Evolutionary conservation across 2,797 vertebrate genomes (phyloP).

Genomic region (Eidolon dupreanum): DNA sequence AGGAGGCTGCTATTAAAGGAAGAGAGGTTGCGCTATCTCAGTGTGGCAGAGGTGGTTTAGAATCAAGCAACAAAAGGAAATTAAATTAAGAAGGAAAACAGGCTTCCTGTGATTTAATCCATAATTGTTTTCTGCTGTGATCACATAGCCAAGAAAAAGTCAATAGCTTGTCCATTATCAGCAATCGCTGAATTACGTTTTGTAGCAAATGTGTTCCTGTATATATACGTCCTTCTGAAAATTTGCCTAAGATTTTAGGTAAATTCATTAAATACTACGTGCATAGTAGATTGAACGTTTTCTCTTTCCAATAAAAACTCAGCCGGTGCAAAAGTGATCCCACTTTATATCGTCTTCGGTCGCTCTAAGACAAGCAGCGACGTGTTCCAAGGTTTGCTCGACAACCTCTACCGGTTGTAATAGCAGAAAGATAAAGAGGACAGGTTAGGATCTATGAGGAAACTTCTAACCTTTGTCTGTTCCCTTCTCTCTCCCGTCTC

Average conservation of each 20-base stretch:
- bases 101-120: neutral
- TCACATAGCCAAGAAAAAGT: neutral
- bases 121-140: conserved; percentile 28
- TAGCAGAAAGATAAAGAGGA: conserved; percentile 42
- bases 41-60: neutral
- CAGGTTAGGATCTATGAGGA: neutral
- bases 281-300: neutral
- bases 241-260: neutral
- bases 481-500: neutral
- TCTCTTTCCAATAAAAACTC: neutral
- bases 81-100: conserved; percentile 17
- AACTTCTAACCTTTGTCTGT: conserved; percentile 47
- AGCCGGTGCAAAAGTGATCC: neutral
- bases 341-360: neutral
- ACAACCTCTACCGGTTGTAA: neutral
- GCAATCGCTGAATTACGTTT: neutral
- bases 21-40: neutral
- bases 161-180: neutral
- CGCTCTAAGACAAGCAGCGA: no score
- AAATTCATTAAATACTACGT: neutral
- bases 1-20: neutral
- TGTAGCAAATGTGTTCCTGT: neutral
- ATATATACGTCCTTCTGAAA: neutral
- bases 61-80: neutral
- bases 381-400: neutral